Base-by-base conservation (phyloP, 2,797 vertebrate genomes). In the Hemibagrus guttatus region DNA sequence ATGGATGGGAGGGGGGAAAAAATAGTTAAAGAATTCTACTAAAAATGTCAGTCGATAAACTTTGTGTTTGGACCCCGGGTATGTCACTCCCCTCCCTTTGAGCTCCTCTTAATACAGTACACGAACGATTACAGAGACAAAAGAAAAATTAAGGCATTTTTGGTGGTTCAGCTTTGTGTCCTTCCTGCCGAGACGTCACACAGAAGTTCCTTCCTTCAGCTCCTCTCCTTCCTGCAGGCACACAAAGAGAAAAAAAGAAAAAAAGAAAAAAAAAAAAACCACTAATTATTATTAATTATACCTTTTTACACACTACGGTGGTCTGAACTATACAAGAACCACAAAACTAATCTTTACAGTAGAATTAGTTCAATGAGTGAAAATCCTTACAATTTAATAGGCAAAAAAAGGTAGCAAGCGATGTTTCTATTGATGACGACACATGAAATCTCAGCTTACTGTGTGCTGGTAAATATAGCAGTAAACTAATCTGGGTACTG, bases 121-220 rank as follows among this genome's bases (percentile, higher is more conserved):
- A 58, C 21, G 19, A 83, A 68, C 64, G 61, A 87, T 87, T 86
- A 87, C 81, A 81, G 74, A 81, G 68, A 35, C 59, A 84, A 81
- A 59, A 85, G n/a, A 59, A 82, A 39, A 76, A 63, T 76, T 86
- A 89, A 81, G 83, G 86, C 78, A 72, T 74, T 88, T 82, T 75
- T 76, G 87, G 86, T 21, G 23, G 21, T 42, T 85, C 12, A 3
- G n/a, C 19, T 54, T 39, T 52, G 19, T 69, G 23, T 3, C 31
- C 66, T 61, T 21, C 75, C 19, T 19, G 56, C 17, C 6, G 84
- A 74, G 84, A 76, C 13, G 68, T 91, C 86, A 92, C 59, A 92
- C 91, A 2, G 91, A 91, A 0, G 91, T 92, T 72, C 91, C 91
- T 85, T 91, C 90, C 81, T 91, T 91, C 42, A 89, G n/a, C 74